Evolutionary conservation across 1,140 invertebrate genomes (phyloP), one percentile per base, ranked within the genome.

Genomic region (Ptiloglossa arizonensis): DNA sequence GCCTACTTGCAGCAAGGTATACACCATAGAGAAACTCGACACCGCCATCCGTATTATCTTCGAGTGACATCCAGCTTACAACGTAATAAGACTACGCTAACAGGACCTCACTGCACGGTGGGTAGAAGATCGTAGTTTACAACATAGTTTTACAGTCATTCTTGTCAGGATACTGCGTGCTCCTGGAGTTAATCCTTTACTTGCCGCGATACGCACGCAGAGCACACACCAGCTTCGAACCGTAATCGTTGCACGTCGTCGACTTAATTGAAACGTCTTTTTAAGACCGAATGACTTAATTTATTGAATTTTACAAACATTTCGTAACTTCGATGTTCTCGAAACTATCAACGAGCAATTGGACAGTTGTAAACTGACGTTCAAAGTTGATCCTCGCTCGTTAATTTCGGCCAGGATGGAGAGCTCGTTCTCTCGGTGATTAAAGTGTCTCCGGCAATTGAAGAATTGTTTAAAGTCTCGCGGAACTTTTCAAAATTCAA

Each of bases 11-110:
- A 59, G 54, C 60, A 52, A 73, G 32, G n/a, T 13, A 5, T 44
- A 46, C 62, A 15, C 1, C 29, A 9, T 5, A 13, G 17, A 22
- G 29, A 66, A 50, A 48, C 44, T 32, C 32, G 50, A 57, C 66
- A 15, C 32, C 44, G 52, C 63, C 62, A 66, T 74, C 73, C 56
- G 83, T 83, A 85, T 83, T 73, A 73, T 83, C 83, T 69, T 78
- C 56, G 60, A 60, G 24, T 44, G 83, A 86, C 80, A 78, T 63
- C 63, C 57, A 62, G 69, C 63, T 67, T 72, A 67, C 56, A 67
- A 38, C 56, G 80, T 86, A 85, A 86, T 82, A 81, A 86, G 85
- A 83, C 64, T 71, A 48, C 66, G 76, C 75, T 62, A 70, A 70
- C 56, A 86, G 69, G 60, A 52, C 72, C 35, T 46, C 35, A 60